Base-by-base conservation (phyloP, 1,140 invertebrate genomes). In the Telenomus remus region DNA sequence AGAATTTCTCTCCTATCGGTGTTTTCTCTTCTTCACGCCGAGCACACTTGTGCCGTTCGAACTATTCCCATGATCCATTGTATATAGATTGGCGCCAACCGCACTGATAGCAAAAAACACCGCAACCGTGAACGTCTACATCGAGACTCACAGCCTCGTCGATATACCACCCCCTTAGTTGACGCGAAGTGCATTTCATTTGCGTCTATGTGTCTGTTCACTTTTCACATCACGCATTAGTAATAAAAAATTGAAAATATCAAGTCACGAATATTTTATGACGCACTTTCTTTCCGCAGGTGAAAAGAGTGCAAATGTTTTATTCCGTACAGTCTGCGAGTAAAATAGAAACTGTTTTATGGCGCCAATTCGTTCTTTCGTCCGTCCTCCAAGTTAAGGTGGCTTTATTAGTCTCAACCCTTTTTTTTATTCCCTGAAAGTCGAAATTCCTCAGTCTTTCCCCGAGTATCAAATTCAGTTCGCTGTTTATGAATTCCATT, bases 191-290 rank as follows among this genome's bases (percentile, higher is more conserved):
- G 56, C 71, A 61, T 68, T 72, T 74, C 53, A 54, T 74, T 66
- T 57, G 66, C 46, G 51, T 74, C 63, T 65, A 73, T 73, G 61
- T 55, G 39, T 66, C 51, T 46, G 53, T 68, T 63, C 59, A 57
- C 64, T 68, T 68, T 75, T 57, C 71, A 49, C 63, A 39, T 75
- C 71, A 75, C 71, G 71, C 61, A 47, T 64, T 63, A 68, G 57
- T 75, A 68, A 75, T 75, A 68, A 75, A 75, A 74, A 68, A 68
- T 75, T 75, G 63, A 75, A 75, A 68, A 68, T 63, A 75, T 61
- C 63, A 66, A 75, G 64, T 63, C 64, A 43, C 64, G 59, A 55
- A 68, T 75, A 75, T 59, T 34, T 68, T 59, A 61, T 68, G 57
- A 50, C 46, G 33, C 42, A 49, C 55, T 65, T 57, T 71, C 47